Base-by-base conservation (phyloP, 2,888 invertebrate genomes). In the Octodonta nipae region DNA sequence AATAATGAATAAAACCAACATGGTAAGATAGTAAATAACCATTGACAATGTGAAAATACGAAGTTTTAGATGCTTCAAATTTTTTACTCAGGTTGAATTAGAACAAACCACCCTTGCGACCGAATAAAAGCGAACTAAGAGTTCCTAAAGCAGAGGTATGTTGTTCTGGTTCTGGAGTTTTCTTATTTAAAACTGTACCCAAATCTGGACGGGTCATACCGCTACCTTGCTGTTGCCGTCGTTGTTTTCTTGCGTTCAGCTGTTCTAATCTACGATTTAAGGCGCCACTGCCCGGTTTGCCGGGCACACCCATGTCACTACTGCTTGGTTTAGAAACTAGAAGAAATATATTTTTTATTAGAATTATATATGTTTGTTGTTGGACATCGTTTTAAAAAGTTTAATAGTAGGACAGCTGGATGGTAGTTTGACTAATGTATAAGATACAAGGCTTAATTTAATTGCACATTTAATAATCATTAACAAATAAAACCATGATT, bases 61-160 rank as follows among this genome's bases (percentile, higher is more conserved):
- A 6, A 4, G 5, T 26, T 26, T 26, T 5, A 11, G 24, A 27
- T 24, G 22, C 14, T 32, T n/a, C 32, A 20, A 32, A 13, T 10
- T 26, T 26, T 26, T 26, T 8, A 12, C n/a, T n/a, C n/a, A n/a
- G n/a, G n/a, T n/a, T n/a, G n/a, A 32, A 3, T 45, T 75, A 78
- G 50, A 85, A 71, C 48, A 85, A 68, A 32, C 86, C 87, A 30
- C 87, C 87, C 54, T 87, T 87, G 40, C 87, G 70, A 20, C 86
- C 86, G 60, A 87, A 87, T 30, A 86, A 65, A 49, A 84, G 64
- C 36, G 80, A 75, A 62, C 82, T 81, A 42, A 84, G 73, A 26
- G 82, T 81, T 35, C 85, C 85, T 17, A 85, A 67, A 4, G 58
- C 51, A 3, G 55, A 46, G 6, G 50, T 47, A 15, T 46, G 47